Evolutionary conservation across 2,888 invertebrate species (phyloP), one percentile per base, ranked within the genome.

Genomic region (Ditylenchus weischeri): DNA sequence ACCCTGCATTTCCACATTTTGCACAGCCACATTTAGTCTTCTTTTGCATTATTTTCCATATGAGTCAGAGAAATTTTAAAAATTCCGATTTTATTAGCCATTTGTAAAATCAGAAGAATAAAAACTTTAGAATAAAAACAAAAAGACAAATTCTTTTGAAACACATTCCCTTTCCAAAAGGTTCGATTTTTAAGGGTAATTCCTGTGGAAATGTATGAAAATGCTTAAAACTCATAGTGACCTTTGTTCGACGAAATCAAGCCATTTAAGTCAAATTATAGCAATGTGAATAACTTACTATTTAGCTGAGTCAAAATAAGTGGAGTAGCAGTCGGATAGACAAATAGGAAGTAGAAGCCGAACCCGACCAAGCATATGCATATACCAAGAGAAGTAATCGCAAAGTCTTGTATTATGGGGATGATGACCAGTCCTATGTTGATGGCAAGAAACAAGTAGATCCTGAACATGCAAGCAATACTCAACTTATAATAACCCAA

Each of bases 401-500:
- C 67, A 60, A 79, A 77, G 51, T 75, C 75, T 69, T 77, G 78
- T 71, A 78, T 75, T 64, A 81, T 80, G 35, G 81, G 81, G 23
- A 81, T 79, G 60, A 81, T 73, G n/a, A 81, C 81, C 36, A 82
- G 72, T 21, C 75, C 78, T 35, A 80, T 62, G 51, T 78, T 81
- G 49, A 79, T 72, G 10, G 65, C 68, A 49, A 81, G 67, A 69
- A 81, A 81, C 21, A 76, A 48, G 57, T 64, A 64, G 43, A 76
- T 78, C 11, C 69, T 72, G 50, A 66, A 68, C 3, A 65, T 19
- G 0, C 21, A 49, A 36, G 18, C 11, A 68, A 19, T 11, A 15
- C n/a, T 6, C 5, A 18, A 21, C 65, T 13, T 19, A 11, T 38
- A 29, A 43, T 49, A 21, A 23, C 47, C 5, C 43, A 50, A n/a